phyloP scores from a whole-genome alignment of 1,140 invertebrate species.

The Drosophila busckii region DNA sequence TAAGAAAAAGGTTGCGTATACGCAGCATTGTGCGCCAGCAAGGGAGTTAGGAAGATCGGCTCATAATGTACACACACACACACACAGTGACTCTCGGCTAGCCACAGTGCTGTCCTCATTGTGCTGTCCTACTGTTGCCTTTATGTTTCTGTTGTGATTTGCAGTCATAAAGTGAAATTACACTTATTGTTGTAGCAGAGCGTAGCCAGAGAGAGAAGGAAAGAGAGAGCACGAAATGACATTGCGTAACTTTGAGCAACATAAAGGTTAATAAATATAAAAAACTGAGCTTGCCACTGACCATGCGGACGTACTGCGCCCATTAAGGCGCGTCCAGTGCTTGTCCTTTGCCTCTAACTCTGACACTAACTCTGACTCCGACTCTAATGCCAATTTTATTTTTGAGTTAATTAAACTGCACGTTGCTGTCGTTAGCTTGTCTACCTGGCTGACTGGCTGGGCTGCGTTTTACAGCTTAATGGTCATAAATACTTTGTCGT shows the following conservation, averaged over 20 bases:
- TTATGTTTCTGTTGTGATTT: slow-evolving; percentile 74
- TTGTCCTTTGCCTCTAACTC: not conserved
- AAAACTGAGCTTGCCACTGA: slow-evolving; percentile 49
- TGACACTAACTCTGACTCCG: not conserved
- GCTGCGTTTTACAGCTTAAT: slow-evolving; percentile 21
- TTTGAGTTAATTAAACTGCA: slow-evolving; percentile 74
- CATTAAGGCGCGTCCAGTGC: slow-evolving; percentile 28
- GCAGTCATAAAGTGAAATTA: slow-evolving; percentile 77
- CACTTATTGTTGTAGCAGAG: slow-evolving; percentile 62
- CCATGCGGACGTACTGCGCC: slow-evolving; percentile 19
- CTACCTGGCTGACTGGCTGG: slow-evolving; percentile 17
- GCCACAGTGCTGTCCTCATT: slow-evolving; percentile 24
- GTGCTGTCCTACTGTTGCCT: slow-evolving; percentile 39
- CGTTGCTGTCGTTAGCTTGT: slow-evolving; percentile 53
- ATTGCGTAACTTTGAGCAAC: slow-evolving; percentile 5
- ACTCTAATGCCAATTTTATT: slow-evolving; percentile 66
- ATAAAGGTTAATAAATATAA: slow-evolving; percentile 74
- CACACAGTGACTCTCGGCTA: slow-evolving; percentile 11
- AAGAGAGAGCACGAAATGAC: slow-evolving; percentile 14
- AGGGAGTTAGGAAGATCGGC: slow-evolving; percentile 21
- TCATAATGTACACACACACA: slow-evolving; percentile 36
- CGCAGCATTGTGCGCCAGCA: slow-evolving; percentile 36
- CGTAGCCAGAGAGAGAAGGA: slow-evolving; percentile 2
- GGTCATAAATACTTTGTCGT: slow-evolving; percentile 30
- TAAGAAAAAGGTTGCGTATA: slow-evolving; percentile 77